Conservation (phyloP, 2,888 invertebrate genomes). For the Apodemia duryi region DNA sequence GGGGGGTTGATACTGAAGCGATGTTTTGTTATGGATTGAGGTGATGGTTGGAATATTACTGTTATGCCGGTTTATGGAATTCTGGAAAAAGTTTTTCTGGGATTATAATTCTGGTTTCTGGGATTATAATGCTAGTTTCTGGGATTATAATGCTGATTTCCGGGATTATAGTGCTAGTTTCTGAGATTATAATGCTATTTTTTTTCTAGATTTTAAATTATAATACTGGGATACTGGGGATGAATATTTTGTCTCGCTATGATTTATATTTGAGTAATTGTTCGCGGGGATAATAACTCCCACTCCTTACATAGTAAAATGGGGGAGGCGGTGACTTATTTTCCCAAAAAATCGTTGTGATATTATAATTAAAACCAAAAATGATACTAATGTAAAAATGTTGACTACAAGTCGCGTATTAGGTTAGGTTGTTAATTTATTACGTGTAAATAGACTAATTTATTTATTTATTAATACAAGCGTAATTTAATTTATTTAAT, state of each 20-base stretch:
- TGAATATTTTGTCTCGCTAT: background rate
- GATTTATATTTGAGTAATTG: constrained; percentile 35
- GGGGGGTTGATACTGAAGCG: constrained; percentile 58
- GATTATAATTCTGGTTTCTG: constrained; percentile 24
- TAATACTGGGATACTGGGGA: background rate
- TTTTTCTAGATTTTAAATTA: background rate
- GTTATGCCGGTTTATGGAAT: constrained; percentile 46
- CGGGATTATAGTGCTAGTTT: background rate
- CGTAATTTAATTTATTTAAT: constrained; percentile 49
- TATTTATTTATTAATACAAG: constrained; percentile 58
- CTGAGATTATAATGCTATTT: background rate
- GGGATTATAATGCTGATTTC: background rate
- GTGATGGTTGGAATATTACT: constrained; percentile 42
- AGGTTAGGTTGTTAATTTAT: constrained; percentile 37
- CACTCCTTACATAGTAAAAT: constrained; percentile 56
- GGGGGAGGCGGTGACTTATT: constrained; percentile 33
- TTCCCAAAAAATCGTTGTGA: constrained; percentile 25
- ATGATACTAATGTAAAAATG: constrained; percentile 4
- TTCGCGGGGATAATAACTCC: constrained; percentile 67
- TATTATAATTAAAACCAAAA: constrained; percentile 9
- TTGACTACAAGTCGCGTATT: constrained; percentile 21
- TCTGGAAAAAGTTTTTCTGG: constrained; percentile 27
- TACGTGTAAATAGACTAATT: constrained; percentile 52
- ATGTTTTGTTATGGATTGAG: constrained; percentile 45
- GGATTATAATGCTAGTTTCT: constrained; percentile 18